Conservation (phyloP, 2,797 vertebrate species). For the Hafferia zeledoni region DNA sequence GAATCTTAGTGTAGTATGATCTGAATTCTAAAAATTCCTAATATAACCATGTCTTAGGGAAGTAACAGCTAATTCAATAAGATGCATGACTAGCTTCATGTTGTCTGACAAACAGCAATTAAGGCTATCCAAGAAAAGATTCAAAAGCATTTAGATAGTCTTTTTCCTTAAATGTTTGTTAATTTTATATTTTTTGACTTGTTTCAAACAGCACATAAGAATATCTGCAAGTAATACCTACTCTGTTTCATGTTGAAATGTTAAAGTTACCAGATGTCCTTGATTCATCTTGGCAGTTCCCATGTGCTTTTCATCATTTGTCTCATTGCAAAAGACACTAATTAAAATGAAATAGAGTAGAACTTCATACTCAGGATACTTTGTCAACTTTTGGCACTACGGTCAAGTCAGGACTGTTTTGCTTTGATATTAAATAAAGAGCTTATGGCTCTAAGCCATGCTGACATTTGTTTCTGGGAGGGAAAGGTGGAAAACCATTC, state of each 20-base stretch:
- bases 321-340: conserved; percentile 52
- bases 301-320: conserved; percentile 52
- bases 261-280: conserved; percentile 57
- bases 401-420: conserved; percentile 44
- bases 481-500: conserved; percentile 66
- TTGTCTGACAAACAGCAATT: neutral
- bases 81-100: neutral
- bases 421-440: neutral
- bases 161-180: neutral
- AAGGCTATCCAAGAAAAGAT: neutral
- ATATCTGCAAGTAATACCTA: conserved; percentile 10
- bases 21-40: neutral
- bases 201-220: neutral
- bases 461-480: conserved; percentile 67
- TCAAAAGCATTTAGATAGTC: neutral
- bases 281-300: conserved; percentile 58
- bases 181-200: neutral
- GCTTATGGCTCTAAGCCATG: conserved; percentile 62
- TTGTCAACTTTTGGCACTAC: conserved; percentile 34
- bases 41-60: neutral
- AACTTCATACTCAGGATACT: conserved; percentile 44
- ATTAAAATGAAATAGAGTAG: conserved; percentile 54
- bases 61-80: neutral
- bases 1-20: neutral
- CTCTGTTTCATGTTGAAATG: conserved; percentile 15